phyloP scores from a whole-genome alignment of 35 echinoderm and acorn worm species.

The Diadema setosum region DNA sequence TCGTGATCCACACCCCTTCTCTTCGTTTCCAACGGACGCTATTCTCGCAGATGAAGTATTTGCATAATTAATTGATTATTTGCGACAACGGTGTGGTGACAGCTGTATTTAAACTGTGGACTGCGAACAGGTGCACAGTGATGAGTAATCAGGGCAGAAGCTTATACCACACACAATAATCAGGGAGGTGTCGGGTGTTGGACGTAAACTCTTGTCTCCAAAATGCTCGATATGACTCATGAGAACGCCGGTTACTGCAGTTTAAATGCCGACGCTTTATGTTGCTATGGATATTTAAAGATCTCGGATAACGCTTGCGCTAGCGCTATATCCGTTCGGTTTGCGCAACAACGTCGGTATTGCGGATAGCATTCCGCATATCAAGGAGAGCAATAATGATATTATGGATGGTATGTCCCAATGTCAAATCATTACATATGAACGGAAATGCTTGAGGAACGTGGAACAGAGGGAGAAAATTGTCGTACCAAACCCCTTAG shows the following conservation, averaged over 20 bases:
- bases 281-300: not conserved
- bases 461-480: too few species aligned
- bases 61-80: slow-evolving; percentile 23
- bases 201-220: not conserved
- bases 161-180: not conserved
- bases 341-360: too few species aligned
- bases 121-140: not conserved
- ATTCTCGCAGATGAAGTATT: not conserved
- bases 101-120: not conserved
- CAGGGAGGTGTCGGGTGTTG: not conserved
- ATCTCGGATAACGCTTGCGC: too few species aligned
- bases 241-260: not conserved
- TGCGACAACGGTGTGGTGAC: not conserved
- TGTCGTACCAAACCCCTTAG: too few species aligned
- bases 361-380: too few species aligned
- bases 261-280: not conserved
- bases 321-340: too few species aligned
- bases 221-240: not conserved
- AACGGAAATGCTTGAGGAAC: too few species aligned
- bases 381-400: too few species aligned
- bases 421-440: too few species aligned
- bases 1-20: not conserved
- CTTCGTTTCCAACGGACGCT: not conserved
- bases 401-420: too few species aligned
- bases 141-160: not conserved